Evolutionary conservation across 37 sponge, comb jelly and placozoan species (phyloP).

Genomic region (Axinella damicornis): DNA sequence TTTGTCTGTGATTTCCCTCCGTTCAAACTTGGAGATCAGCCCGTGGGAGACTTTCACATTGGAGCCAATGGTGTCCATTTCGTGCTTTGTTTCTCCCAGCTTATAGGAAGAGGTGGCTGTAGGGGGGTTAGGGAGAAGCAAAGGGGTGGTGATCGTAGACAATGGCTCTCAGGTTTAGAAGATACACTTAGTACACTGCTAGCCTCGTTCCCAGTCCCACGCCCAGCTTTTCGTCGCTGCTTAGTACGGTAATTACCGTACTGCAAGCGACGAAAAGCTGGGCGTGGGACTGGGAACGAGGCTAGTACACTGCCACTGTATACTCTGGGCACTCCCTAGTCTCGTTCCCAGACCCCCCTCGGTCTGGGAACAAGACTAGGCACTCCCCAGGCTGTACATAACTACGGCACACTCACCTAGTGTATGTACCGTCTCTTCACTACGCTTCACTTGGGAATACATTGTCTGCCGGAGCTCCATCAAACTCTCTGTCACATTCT

Average conservation of each 20-base stretch:
- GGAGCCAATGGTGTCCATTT: constrained; percentile 62
- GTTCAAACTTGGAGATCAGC: constrained; percentile 61
- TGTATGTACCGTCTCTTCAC: constrained; percentile 39
- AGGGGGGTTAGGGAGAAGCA: not conserved
- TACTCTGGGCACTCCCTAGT: too few species aligned
- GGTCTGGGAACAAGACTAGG: too few species aligned
- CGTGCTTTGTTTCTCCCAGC: constrained; percentile 42
- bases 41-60: constrained; percentile 26
- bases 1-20: constrained; percentile 77
- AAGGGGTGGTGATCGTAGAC: not conserved
- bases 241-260: too few species aligned
- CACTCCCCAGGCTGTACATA: too few species aligned
- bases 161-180: not conserved
- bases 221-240: too few species aligned
- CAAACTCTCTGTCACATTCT: constrained; percentile 61
- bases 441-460: constrained; percentile 40
- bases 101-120: constrained; percentile 42
- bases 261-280: too few species aligned
- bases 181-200: too few species aligned
- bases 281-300: too few species aligned
- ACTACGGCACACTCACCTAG: constrained; percentile 49
- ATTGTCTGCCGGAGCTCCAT: constrained; percentile 56
- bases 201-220: too few species aligned
- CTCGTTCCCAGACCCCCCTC: too few species aligned
- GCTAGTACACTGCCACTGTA: too few species aligned